phyloP scores from a whole-genome alignment of 2,113 vertebrate species.

The Falco punctatus region DNA sequence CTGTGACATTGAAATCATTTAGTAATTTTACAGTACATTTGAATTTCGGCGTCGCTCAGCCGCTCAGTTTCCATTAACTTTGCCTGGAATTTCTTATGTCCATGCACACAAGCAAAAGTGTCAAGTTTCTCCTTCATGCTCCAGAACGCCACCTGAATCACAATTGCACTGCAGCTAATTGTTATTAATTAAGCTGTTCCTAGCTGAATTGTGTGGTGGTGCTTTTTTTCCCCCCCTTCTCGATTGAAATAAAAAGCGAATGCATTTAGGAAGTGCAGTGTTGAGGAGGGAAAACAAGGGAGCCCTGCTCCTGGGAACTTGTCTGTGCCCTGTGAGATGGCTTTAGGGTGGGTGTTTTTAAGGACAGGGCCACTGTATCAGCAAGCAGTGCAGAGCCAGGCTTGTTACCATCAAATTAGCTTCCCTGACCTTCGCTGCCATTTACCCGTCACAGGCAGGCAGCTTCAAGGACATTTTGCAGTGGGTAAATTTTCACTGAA shows the following conservation, averaged over 20 bases:
- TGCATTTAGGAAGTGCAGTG: not conserved
- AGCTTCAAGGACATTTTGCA: constrained; percentile 62
- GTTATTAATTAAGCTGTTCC: constrained; percentile 79
- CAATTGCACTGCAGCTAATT: constrained; percentile 68
- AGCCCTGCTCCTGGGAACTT: constrained; percentile 16
- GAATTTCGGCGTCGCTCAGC: constrained; percentile 65
- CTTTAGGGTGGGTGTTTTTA: constrained; percentile 18
- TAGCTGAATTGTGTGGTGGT: not conserved
- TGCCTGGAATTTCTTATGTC: constrained; percentile 67
- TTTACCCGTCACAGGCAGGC: constrained; percentile 45
- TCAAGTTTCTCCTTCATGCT: constrained; percentile 82
- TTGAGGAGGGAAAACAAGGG: constrained; percentile 17
- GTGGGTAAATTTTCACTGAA: not conserved
- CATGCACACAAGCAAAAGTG: constrained; percentile 50
- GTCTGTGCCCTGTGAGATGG: not conserved
- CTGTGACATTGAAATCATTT: constrained; percentile 77
- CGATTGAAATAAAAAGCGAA: constrained; percentile 8
- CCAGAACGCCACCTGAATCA: constrained; percentile 64
- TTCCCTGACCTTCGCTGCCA: constrained; percentile 74
- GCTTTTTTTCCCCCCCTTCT: not conserved
- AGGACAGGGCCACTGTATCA: not conserved
- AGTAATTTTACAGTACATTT: constrained; percentile 80
- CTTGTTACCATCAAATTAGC: constrained; percentile 68
- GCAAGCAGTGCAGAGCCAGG: not conserved
- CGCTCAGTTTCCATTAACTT: constrained; percentile 76